phyloP scores from a whole-genome alignment of 2,113 vertebrate genomes.

The Ophiodon elongatus region DNA sequence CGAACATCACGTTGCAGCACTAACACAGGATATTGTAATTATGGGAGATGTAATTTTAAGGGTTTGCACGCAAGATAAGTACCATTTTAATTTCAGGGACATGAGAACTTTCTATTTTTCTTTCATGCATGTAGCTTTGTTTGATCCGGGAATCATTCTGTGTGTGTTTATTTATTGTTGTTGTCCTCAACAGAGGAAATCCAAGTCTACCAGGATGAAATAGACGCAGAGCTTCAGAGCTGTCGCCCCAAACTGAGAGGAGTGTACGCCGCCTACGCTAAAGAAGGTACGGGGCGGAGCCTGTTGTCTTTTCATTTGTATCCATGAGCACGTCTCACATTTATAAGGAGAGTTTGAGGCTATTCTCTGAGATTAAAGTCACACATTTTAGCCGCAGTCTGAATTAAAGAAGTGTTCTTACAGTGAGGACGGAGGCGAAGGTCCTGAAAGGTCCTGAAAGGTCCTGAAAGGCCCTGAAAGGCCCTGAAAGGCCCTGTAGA shows the following conservation, averaged over 20 bases:
- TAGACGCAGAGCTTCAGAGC: slow-evolving; percentile 93
- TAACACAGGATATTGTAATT: slow-evolving; percentile 14
- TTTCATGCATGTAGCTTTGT: background rate
- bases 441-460: no score
- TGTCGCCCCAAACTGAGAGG: slow-evolving; percentile 90
- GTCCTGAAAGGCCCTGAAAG: no score
- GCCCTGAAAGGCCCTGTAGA: no score
- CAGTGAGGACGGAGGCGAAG: no score
- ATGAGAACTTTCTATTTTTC: background rate
- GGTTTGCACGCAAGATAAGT: background rate
- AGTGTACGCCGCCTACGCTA: slow-evolving; percentile 87
- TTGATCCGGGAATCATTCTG: background rate
- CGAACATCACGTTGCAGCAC: background rate
- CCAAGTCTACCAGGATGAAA: slow-evolving; percentile 92
- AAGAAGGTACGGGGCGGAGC: slow-evolving; percentile 81
- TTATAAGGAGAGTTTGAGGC: background rate
- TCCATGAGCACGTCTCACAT: background rate
- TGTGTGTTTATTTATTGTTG: background rate
- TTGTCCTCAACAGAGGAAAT: slow-evolving; percentile 89
- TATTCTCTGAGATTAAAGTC: background rate
- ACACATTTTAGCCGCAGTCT: no score
- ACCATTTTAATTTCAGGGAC: background rate
- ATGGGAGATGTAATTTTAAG: slow-evolving; percentile 17
- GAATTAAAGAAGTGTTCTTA: no score
- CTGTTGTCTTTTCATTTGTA: background rate